These are phyloP conservation scores for Epirrhoe tristata DNA, from an alignment of 2,888 invertebrate genomes.

Conservation along the genomic window DNA sequence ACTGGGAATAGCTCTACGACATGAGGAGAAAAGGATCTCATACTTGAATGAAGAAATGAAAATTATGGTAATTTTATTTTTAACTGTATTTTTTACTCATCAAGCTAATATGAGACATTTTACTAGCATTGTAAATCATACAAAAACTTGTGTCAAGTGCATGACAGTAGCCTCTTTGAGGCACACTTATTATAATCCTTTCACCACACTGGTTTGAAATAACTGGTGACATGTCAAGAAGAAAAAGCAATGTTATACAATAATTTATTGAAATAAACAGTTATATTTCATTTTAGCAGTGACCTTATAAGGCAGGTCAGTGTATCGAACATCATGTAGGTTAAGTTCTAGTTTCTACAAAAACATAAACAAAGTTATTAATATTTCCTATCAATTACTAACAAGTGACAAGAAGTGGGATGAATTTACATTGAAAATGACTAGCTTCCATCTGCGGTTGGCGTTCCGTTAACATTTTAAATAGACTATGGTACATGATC, in stretches of 20 bases:
- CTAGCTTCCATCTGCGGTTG: too few species aligned
- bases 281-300: background rate
- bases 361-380: background rate
- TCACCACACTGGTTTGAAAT: too few species aligned
- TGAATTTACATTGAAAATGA: too few species aligned
- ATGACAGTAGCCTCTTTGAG: too few species aligned
- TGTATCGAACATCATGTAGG: background rate
- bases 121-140: too few species aligned
- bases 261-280: too few species aligned
- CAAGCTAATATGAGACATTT: background rate
- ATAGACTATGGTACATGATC: too few species aligned
- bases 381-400: background rate
- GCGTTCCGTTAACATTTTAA: too few species aligned
- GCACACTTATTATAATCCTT: too few species aligned
- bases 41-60: slow-evolving; percentile 96
- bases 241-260: too few species aligned
- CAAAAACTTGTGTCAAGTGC: too few species aligned
- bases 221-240: too few species aligned
- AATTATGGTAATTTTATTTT: slow-evolving; percentile 87
- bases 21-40: slow-evolving; percentile 96
- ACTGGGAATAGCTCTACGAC: slow-evolving; percentile 93
- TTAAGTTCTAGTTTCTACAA: background rate
- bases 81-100: background rate
- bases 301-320: slow-evolving; percentile 5
- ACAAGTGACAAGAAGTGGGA: background rate